Conservation (phyloP, 2,888 invertebrate genomes). For the Harmothoe impar region DNA sequence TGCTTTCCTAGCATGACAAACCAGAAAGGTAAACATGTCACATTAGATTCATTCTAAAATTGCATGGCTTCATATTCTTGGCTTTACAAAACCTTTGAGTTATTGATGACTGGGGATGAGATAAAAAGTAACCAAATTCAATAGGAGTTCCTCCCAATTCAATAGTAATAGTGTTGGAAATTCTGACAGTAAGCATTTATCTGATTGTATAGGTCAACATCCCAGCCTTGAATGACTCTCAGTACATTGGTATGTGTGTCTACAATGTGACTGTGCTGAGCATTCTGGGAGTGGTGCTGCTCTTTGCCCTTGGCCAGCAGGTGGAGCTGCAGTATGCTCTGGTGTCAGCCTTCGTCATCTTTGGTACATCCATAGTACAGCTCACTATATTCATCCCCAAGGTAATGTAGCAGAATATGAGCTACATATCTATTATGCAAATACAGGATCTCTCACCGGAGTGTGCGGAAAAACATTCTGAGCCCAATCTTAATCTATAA, state of each 20-base stretch:
- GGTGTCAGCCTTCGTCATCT: constrained; percentile 64
- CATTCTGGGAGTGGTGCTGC: constrained; percentile 67
- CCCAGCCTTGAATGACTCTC: constrained; percentile 72
- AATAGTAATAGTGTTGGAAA: no score
- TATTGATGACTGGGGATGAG: no score
- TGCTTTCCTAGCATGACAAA: constrained; percentile 76
- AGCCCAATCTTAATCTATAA: no score
- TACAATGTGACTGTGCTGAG: constrained; percentile 69
- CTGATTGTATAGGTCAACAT: constrained; percentile 67
- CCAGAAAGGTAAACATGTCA: constrained; percentile 69
- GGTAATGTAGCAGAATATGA: constrained; percentile 60
- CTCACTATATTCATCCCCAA: constrained; percentile 68
- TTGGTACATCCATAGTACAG: constrained; percentile 51
- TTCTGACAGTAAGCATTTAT: no score
- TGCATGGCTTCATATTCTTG: no score
- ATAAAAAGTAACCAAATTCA: no score
- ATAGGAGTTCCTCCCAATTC: no score
- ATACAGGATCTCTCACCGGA: no score
- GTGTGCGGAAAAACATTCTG: no score
- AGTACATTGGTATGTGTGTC: constrained; percentile 72
- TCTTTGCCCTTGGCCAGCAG: constrained; percentile 64
- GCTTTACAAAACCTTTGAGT: no score
- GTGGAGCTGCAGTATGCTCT: constrained; percentile 65
- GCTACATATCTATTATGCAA: no score
- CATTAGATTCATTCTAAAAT: no score